A percentile compares a stretch with the other conserved stretches of the same genome.
Evolutionary conservation across 2,113 vertebrate species (phyloP).

Genomic region (Coracopsis vasa): DNA sequence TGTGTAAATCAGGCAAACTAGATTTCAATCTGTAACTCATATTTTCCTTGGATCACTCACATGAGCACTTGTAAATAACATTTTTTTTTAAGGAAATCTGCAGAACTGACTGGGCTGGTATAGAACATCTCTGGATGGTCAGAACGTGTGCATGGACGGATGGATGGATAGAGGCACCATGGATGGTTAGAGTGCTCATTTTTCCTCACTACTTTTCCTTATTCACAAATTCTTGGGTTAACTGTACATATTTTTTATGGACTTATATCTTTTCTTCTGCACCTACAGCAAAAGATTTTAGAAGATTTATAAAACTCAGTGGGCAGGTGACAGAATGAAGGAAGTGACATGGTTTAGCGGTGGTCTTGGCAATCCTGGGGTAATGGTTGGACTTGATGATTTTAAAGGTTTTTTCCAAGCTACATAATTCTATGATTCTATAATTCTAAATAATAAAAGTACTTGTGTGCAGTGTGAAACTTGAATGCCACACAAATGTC

Average conservation of each 20-base stretch:
- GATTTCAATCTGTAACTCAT: background rate
- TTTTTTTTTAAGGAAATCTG: background rate
- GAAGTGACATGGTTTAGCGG: background rate
- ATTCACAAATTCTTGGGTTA: background rate
- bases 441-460: background rate
- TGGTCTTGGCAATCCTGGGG: background rate
- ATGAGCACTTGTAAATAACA: background rate
- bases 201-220: background rate
- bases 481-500: background rate
- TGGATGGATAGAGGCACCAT: background rate
- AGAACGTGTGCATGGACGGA: background rate
- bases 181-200: background rate
- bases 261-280: background rate
- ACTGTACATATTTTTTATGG: background rate
- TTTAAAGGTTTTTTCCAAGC: background rate
- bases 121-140: background rate
- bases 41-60: background rate
- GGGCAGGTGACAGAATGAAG: background rate
- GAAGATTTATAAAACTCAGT: background rate
- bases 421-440: background rate
- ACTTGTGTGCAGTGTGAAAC: background rate
- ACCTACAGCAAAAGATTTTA: background rate
- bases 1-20: background rate
- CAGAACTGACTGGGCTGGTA: background rate
- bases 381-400: background rate